phyloP scores from a whole-genome alignment of 2,797 vertebrate genomes.

The Graptemys geographica region DNA sequence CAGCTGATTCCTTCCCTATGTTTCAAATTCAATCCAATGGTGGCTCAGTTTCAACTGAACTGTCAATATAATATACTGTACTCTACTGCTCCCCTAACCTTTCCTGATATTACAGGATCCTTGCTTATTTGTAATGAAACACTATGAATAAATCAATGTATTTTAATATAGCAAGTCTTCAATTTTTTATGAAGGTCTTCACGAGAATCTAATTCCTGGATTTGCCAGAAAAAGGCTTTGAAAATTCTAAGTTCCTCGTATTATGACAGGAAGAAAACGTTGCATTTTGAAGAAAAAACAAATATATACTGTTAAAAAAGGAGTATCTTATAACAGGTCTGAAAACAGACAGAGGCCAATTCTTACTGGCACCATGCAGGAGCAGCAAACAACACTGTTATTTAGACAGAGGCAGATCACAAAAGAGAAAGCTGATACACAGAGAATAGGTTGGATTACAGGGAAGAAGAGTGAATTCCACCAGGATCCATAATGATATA shows the following conservation, averaged over 20 bases:
- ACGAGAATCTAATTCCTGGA: conserved; percentile 78
- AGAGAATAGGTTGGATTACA: neutral
- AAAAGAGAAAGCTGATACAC: neutral
- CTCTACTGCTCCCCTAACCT: conserved; percentile 79
- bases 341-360: neutral
- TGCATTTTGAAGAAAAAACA: conserved; percentile 35
- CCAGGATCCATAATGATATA: neutral
- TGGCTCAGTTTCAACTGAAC: conserved; percentile 76
- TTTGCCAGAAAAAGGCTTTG: conserved; percentile 76
- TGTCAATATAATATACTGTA: conserved; percentile 81
- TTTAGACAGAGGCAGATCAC: neutral
- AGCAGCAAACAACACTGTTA: neutral
- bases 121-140: conserved; percentile 87
- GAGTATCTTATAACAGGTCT: neutral
- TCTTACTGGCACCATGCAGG: neutral
- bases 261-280: conserved; percentile 29
- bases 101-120: conserved; percentile 80
- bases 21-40: conserved; percentile 81
- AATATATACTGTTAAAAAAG: conserved; percentile 25
- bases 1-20: conserved; percentile 71
- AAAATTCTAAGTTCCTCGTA: conserved; percentile 72
- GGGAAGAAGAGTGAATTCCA: neutral
- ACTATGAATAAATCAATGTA: conserved; percentile 88
- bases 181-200: conserved; percentile 82
- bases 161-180: conserved; percentile 84